Base-by-base conservation (phyloP, 2,113 vertebrate species). In the Brevimyrus niger region DNA sequence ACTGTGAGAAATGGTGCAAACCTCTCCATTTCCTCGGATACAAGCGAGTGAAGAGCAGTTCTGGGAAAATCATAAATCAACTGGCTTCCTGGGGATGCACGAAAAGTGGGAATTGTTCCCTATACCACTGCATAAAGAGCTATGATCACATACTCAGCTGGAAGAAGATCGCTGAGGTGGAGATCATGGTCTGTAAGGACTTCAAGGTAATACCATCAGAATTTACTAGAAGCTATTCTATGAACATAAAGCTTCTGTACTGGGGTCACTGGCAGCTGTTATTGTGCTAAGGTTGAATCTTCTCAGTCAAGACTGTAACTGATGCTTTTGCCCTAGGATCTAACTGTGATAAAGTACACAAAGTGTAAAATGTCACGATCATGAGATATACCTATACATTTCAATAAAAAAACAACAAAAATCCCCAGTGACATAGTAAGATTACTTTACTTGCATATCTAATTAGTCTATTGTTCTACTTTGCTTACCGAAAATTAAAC, bases 201-300 rank as follows among this genome's bases (percentile, higher is more conserved):
- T 55, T 51, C 61, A 61, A 42, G 88, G 88, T 86, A 69, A 86
- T 86, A 42, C 50, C 61, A 61, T 47, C 53, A 50, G 44, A 11
- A 69, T 89, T 89, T 87, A 89, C 61, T 73, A 35, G 61, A n/a
- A 53, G 50, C 51, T 55, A 89, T 84, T 38, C 55, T 51, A 51
- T 51, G 17, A 65, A 85, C 50, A 48, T 46, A 86, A 53, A 35
- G 10, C 13, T 31, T 53, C 80, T 27, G 15, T 51, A 58, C 21
- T 84, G 76, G 88, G 21, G 47, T 55, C 44, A 44, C 1, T 50
- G 13, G 21, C 80, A 61, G 3, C 55, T 47, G 42, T 85, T 23
- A 47, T 21, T n/a, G 7, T 46, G 50, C 53, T 38, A 4, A 50
- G 17, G 23, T 8, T 38, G 69, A n/a, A 51, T 38, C 13, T 23